Percentiles rank a stretch among this genome's conserved stretches.
Evolutionary conservation across 2,113 vertebrate genomes (phyloP).

Genomic region (Tympanuchus pallidicinctus): DNA sequence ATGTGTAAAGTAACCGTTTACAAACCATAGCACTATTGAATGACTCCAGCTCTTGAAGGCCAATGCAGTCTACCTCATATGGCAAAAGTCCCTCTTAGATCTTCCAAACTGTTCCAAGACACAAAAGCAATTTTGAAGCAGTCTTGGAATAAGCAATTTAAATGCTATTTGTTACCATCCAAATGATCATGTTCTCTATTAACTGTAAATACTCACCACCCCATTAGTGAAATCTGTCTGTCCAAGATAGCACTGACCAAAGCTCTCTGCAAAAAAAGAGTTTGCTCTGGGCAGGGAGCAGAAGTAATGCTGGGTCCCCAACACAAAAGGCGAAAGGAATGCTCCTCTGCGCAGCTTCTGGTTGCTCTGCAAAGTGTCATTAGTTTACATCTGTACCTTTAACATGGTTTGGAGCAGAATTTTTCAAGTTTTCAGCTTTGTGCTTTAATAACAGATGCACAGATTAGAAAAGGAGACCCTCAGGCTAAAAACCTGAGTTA

Average conservation of each 20-base stretch:
- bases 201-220: not conserved
- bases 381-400: not conserved
- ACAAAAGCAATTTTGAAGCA: not conserved
- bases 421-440: not conserved
- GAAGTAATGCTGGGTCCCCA: not conserved
- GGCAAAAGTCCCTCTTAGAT: not conserved
- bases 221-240: not conserved
- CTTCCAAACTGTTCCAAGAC: not conserved
- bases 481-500: not conserved
- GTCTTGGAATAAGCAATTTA: not conserved
- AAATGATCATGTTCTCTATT: not conserved
- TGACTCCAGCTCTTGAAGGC: not conserved
- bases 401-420: not conserved
- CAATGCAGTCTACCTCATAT: not conserved
- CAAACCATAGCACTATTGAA: not conserved
- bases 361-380: not conserved
- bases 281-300: not conserved
- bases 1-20: not conserved
- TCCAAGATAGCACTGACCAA: not conserved
- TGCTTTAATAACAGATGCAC: not conserved
- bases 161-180: not conserved
- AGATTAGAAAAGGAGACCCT: not conserved
- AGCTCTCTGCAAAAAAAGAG: not conserved
- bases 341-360: not conserved
- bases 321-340: accelerated